Evolutionary conservation across 2,113 vertebrate genomes (phyloP), one percentile per base, ranked within the genome.

Genomic region (Gasterosteus nipponicus): DNA sequence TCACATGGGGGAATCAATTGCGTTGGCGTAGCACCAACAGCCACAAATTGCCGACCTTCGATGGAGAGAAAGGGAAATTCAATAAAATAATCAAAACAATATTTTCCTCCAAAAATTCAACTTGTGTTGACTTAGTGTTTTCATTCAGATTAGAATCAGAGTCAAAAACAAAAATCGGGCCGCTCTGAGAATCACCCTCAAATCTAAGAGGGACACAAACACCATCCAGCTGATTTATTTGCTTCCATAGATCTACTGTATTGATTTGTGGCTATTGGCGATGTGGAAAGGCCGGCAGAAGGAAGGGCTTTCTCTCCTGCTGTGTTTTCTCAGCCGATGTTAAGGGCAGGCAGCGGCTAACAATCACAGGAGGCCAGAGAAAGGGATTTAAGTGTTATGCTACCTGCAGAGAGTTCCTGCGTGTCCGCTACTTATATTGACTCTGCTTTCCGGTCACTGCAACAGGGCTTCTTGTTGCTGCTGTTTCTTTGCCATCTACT

Each of bases 11-110:
- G n/a, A 75, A 69, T 77, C 60, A 69, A 33, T 31, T 77, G 71
- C 41, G 71, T 67, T 39, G 75, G 85, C 31, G 10, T 3, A 69
- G 8, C 38, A 57, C 57, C 80, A 69, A n/a, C 15, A 72, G 68
- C 64, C 70, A 72, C 31, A 71, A 85, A 78, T 51, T 78, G 61
- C 72, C 60, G 60, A 54, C 61, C 53, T 59, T 59, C 0, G 38
- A 57, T 49, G 18, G 61, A 70, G 31, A 65, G 66, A 85, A 73
- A 77, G 57, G 49, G 61, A 62, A 86, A 85, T 87, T 75, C 53
- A 79, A 79, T 77, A 77, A 60, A 81, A 51, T 69, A 80, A 77
- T 80, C n/a, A 10, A 19, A 11, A 70, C 44, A 61, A 80, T 63
- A 63, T 75, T 76, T 41, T 31, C 80, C 73, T 38, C 6, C 54